phyloP scores from a whole-genome alignment of 2,888 invertebrate species.

The Smittia sp. region DNA sequence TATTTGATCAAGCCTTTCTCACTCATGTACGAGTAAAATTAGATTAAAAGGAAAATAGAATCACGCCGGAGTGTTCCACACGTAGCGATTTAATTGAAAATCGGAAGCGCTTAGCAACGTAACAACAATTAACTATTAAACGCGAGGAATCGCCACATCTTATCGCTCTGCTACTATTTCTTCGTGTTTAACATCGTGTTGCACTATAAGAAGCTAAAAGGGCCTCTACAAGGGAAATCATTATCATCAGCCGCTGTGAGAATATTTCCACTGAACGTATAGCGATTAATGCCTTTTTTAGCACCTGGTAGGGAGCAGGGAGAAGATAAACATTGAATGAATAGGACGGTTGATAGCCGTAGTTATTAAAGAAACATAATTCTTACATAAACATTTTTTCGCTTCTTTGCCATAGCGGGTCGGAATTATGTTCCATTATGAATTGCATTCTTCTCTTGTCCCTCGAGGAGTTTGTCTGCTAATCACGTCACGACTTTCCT shows the following conservation, averaged over 20 bases:
- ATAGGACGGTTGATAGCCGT: slow-evolving; percentile 32
- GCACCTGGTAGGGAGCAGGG: slow-evolving; percentile 20
- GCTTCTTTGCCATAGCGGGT: background rate
- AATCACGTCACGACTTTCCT: no score
- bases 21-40: background rate
- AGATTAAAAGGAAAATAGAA: no score
- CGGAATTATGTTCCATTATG: slow-evolving; percentile 32
- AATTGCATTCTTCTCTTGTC: slow-evolving; percentile 20
- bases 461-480: background rate
- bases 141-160: slow-evolving; percentile 15
- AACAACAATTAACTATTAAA: slow-evolving; percentile 17
- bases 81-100: slow-evolving; percentile 1
- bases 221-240: slow-evolving; percentile 11
- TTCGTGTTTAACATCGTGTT: slow-evolving; percentile 25
- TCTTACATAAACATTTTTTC: slow-evolving; percentile 20
- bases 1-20: background rate
- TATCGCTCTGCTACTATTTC: background rate
- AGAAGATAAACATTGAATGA: slow-evolving; percentile 21
- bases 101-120: slow-evolving; percentile 5
- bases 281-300: slow-evolving; percentile 35
- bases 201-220: background rate
- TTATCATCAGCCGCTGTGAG: slow-evolving; percentile 4
- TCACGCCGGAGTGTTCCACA: no score
- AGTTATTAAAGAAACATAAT: slow-evolving; percentile 30
- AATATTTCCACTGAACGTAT: background rate